Evolutionary conservation across 2,888 invertebrate genomes (phyloP).

Genomic region (Orthosia cruda): DNA sequence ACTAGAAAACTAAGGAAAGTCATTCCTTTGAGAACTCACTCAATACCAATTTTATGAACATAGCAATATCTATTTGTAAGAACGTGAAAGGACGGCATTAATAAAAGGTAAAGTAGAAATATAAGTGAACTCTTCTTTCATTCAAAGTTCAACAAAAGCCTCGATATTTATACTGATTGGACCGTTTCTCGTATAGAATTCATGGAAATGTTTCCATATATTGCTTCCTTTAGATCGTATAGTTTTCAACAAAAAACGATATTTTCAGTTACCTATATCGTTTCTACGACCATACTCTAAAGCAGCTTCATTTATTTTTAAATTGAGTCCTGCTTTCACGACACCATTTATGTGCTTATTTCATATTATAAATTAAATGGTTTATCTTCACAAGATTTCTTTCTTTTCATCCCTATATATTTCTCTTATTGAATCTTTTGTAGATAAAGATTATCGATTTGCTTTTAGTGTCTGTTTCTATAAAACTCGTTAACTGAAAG

Average conservation of each 20-base stretch:
- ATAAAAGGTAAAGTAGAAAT: too few relatives aligned
- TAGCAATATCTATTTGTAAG: constrained; percentile 9
- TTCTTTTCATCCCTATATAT: neutral
- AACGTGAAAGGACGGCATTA: constrained; percentile 19
- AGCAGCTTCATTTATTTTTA: constrained; percentile 56
- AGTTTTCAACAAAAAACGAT: constrained; percentile 43
- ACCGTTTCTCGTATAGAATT: constrained; percentile 5
- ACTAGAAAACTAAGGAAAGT: neutral
- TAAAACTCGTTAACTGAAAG: neutral
- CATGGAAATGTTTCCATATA: constrained; percentile 1
- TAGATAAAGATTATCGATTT: neutral
- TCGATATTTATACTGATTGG: constrained; percentile 42
- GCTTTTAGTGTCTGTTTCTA: neutral
- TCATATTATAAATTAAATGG: constrained; percentile 14
- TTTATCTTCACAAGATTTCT: neutral
- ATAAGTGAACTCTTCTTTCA: neutral
- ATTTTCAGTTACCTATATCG: constrained; percentile 22
- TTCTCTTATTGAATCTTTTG: neutral
- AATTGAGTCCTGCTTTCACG: constrained; percentile 65
- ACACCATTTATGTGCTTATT: constrained; percentile 21
- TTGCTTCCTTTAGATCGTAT: constrained; percentile 21
- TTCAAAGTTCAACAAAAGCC: constrained; percentile 36
- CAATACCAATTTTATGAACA: neutral
- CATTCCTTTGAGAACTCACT: neutral
- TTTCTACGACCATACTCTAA: constrained; percentile 44